Conservation (phyloP, 2,113 vertebrate species). For the Erythrocebus patas region DNA sequence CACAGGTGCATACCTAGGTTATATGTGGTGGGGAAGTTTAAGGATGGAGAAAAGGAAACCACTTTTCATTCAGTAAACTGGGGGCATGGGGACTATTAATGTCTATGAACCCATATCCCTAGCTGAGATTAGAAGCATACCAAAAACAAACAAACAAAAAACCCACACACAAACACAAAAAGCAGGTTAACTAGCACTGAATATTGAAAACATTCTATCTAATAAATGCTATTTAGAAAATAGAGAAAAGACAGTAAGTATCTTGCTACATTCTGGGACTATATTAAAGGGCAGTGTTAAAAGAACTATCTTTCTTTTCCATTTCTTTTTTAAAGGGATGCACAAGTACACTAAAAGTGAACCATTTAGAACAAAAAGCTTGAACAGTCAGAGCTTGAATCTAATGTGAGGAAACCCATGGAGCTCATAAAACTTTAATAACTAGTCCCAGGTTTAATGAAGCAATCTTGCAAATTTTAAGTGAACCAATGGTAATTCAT, state of each 20-base stretch:
- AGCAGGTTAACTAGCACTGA: background rate
- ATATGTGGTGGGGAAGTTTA: background rate
- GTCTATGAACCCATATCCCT: background rate
- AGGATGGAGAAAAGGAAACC: background rate
- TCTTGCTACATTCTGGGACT: background rate
- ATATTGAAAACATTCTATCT: background rate
- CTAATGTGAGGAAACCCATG: slow-evolving; percentile 58
- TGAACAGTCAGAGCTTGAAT: slow-evolving; percentile 41
- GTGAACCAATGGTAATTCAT: slow-evolving; percentile 39
- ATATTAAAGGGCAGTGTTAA: background rate
- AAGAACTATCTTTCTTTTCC: slow-evolving; percentile 6
- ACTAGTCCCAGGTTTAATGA: slow-evolving; percentile 59
- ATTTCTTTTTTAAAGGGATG: background rate
- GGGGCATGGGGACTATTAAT: background rate
- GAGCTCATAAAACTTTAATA: slow-evolving; percentile 62
- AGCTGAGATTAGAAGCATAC: background rate
- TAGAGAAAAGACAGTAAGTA: background rate
- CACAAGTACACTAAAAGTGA: slow-evolving; percentile 52
- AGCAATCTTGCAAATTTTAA: background rate
- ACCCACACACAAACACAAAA: background rate
- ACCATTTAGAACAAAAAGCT: slow-evolving; percentile 52
- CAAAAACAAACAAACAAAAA: background rate
- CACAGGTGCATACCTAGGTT: background rate
- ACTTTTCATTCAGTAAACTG: background rate
- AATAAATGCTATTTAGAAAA: background rate